Evolutionary conservation across 2,113 vertebrate genomes (phyloP), one percentile per base, ranked within the genome.

Genomic region (Spea bombifrons): DNA sequence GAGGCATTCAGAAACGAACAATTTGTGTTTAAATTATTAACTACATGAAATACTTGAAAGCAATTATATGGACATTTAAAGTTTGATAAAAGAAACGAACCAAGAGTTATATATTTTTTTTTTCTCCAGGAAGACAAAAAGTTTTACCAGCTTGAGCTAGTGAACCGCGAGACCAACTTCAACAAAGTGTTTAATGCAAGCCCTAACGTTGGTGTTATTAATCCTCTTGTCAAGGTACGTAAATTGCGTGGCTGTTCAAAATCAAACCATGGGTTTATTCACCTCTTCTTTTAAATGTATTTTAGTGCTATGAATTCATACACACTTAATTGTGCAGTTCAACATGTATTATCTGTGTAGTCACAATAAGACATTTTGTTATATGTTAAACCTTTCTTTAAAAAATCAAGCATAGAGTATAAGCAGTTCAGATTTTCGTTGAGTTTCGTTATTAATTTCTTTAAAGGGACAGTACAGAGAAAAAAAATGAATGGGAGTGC

Each of bases 141-240:
- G 89, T 97, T 97, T 90, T 99, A 96, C 93, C 97, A 99, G 86
- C 93, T 99, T 90, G 97, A 99, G 84, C 93, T 99, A 87, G 94
- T 99, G 90, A 98, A 98, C 92, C 92, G 97, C 85, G 97, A 99
- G 94, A 98, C 95, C 87, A 99, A 97, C 93, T 99, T 98, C 93
- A 99, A 98, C 93, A 99, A 98, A 92, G 92, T 98, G 75, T 98
- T 99, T 94, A 99, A 97, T 88, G 90, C 97, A 88, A 98, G 92
- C 84, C 97, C 97, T 79, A 96, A 96, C 77, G 96, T 99, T 88
- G 97, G 97, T 89, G 95, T 98, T 81, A 98, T 99, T 91, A 99
- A 99, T 90, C 97, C 97, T 66, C 91, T 99, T 88, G 91, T 95
- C 73, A 98, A 99, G 97, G 97, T 99, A 95, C 89, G 94, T 85